Evolutionary conservation across 2,113 vertebrate genomes (phyloP).

Genomic region (Dipodomys stephensi): DNA sequence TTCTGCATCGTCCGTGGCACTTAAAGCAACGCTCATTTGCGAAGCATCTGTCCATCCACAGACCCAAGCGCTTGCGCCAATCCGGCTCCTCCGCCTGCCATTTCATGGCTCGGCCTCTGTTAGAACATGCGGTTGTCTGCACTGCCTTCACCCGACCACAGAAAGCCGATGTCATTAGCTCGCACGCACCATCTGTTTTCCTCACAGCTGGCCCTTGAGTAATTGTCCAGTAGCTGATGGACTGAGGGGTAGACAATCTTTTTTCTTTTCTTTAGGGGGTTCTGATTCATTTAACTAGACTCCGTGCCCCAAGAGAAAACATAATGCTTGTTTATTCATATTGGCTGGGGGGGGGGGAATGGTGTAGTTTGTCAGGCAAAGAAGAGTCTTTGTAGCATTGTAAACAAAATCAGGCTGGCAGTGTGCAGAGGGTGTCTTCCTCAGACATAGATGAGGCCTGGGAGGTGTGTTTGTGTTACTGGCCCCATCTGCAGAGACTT

Average conservation of each 20-base stretch:
- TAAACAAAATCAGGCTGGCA: slow-evolving; percentile 48
- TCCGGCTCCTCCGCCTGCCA: slow-evolving; percentile 63
- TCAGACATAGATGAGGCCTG: background rate
- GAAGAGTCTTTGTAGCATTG: slow-evolving; percentile 48
- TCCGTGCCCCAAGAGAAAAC: slow-evolving; percentile 80
- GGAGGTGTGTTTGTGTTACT: slow-evolving; percentile 45
- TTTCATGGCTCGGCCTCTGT: slow-evolving; percentile 77
- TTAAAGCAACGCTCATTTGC: background rate
- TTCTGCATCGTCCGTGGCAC: slow-evolving; percentile 56
- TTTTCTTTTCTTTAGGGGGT: slow-evolving; percentile 78
- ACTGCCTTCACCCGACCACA: slow-evolving; percentile 79
- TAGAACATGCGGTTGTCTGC: slow-evolving; percentile 70
- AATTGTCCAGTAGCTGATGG: slow-evolving; percentile 88
- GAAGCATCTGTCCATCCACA: slow-evolving; percentile 43
- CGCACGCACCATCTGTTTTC: slow-evolving; percentile 86
- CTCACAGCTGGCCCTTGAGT: slow-evolving; percentile 87
- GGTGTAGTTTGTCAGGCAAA: slow-evolving; percentile 75
- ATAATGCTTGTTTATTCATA: slow-evolving; percentile 81
- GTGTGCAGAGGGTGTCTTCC: background rate
- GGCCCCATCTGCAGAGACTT: slow-evolving; percentile 59
- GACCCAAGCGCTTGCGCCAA: background rate
- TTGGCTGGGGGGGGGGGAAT: background rate
- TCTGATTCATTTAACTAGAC: slow-evolving; percentile 87
- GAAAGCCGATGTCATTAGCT: slow-evolving; percentile 74
- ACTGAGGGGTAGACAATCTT: slow-evolving; percentile 81